Base-by-base conservation (phyloP, 2,113 vertebrate genomes). In the Heteronetta atricapilla region DNA sequence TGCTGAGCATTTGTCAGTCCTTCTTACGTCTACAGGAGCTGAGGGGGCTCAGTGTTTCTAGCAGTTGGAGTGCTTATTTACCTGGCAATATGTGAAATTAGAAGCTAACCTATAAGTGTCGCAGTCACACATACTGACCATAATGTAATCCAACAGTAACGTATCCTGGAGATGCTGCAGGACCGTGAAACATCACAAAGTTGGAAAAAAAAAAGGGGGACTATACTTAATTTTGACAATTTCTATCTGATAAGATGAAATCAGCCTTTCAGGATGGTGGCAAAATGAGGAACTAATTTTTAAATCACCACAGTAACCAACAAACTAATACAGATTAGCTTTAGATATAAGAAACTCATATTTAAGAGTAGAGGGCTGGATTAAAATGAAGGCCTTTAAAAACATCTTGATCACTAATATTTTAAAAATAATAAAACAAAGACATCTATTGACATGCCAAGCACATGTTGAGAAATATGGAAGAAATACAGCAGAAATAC, bases 361-460 rank as follows among this genome's bases (percentile, higher is more conserved):
- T 55, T 55, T 64, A 17, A 9, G 14, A 26, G 13, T 2, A 76
- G 34, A 55, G 8, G n/a, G 40, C 46, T 46, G 46, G 10, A 6
- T 88, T 85, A 62, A 87, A 96, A 80, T 34, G 1, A 88, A 56
- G 13, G n/a, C 11, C 7, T 17, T 74, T 69, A 48, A 76, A 48
- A 86, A 66, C 11, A 66, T 16, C 18, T 40, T 40, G 73, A 68
- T 58, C 23, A 28, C 12, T 31, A 72, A 18, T 70, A 42, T n/a
- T 73, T 95, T 92, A 56, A 5, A 63, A 88, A 89, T 21, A 74
- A 44, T 69, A 85, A 94, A 73, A 8, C 6, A 74, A 85, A 95
- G 13, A 83, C 83, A 78, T 13, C 19, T 78, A 31, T 48, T 64
- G 38, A 29, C 2, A 13, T 42, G 26, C 17, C 15, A 52, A 72